Conservation (phyloP, 2,888 invertebrate species). For the Anodontia alba region DNA sequence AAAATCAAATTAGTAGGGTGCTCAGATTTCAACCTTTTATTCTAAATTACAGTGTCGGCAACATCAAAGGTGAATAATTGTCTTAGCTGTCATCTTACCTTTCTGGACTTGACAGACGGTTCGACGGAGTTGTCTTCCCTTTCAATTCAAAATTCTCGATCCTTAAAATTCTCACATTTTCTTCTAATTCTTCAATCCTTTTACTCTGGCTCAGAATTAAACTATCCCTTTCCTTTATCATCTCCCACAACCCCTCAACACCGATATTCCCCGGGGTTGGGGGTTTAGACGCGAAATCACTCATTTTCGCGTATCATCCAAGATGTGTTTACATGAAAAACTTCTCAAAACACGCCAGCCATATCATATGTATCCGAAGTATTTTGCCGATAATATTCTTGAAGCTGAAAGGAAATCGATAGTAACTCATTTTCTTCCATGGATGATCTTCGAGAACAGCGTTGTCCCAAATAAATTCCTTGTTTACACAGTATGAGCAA, state of each 20-base stretch:
- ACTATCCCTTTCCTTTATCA: conserved; percentile 58
- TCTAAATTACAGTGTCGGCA: not conserved
- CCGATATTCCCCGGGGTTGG: conserved; percentile 48
- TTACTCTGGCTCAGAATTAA: conserved; percentile 59
- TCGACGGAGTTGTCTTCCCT: conserved; percentile 19
- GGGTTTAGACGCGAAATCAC: conserved; percentile 3
- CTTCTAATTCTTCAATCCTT: conserved; percentile 55
- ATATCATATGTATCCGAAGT: conserved; percentile 12
- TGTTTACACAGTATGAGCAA: conserved; percentile 12
- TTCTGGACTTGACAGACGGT: conserved; percentile 5
- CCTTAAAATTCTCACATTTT: conserved; percentile 44
- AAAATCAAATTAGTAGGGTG: not conserved
- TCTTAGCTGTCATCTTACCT: conserved; percentile 8
- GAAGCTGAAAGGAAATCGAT: conserved; percentile 43
- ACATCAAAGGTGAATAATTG: not conserved
- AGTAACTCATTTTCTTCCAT: conserved; percentile 39
- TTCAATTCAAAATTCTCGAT: conserved; percentile 52
- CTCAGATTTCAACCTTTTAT: conserved; percentile 2
- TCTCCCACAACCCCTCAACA: conserved; percentile 49
- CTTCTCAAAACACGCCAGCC: conserved; percentile 3
- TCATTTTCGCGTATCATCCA: conserved; percentile 26
- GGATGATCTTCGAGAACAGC: conserved; percentile 6
- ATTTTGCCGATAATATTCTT: conserved; percentile 4
- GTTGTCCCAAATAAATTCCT: not conserved
- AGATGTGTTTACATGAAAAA: conserved; percentile 8